Evolutionary conservation across 2,888 invertebrate genomes (phyloP).

Genomic region (Beris chalybata): DNA sequence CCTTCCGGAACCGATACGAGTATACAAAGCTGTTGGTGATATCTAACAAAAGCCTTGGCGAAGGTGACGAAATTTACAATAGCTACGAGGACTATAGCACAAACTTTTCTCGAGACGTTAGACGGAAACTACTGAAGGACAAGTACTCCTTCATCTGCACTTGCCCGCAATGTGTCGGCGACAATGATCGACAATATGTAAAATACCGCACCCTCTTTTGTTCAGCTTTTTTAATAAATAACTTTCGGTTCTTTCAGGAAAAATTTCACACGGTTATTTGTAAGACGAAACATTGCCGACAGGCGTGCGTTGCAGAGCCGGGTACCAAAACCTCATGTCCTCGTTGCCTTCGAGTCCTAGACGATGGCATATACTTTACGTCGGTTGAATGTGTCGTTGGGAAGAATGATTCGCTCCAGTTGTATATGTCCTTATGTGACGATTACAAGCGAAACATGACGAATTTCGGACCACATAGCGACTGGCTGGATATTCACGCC

Average conservation of each 20-base stretch:
- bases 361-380: neutral
- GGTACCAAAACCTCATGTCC: neutral
- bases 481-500: too few relatives aligned
- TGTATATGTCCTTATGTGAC: neutral
- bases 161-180: slow-evolving; percentile 67
- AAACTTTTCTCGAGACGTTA: slow-evolving; percentile 62
- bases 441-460: too few relatives aligned
- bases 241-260: slow-evolving; percentile 7
- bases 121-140: slow-evolving; percentile 64
- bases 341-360: neutral
- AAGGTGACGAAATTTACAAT: slow-evolving; percentile 76
- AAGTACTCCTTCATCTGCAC: slow-evolving; percentile 80
- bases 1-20: slow-evolving; percentile 75
- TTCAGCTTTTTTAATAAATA: neutral
- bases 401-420: neutral
- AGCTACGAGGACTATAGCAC: slow-evolving; percentile 82
- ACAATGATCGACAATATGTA: slow-evolving; percentile 46
- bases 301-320: neutral
- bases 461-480: too few relatives aligned
- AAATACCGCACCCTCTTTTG: slow-evolving; percentile 18
- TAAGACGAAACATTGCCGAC: slow-evolving; percentile 4
- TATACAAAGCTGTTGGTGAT: slow-evolving; percentile 71
- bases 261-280: slow-evolving; percentile 22
- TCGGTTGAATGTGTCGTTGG: neutral
- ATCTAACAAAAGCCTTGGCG: slow-evolving; percentile 64